Percentiles rank a stretch among this genome's conserved stretches.
phyloP scores from a whole-genome alignment of 2,888 invertebrate genomes.

The Polymixis lichenea region DNA sequence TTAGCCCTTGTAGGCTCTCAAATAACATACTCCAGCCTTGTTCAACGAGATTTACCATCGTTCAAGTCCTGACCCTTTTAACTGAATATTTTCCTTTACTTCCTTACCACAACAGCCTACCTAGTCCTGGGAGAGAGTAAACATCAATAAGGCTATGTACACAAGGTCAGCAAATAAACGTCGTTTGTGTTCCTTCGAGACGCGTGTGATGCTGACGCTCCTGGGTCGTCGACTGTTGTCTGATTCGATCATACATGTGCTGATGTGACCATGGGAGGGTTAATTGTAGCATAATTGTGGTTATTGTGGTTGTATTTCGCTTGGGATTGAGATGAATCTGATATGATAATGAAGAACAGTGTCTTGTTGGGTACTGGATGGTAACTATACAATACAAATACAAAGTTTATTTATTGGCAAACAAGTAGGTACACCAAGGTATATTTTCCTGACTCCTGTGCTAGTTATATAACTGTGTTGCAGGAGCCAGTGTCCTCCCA shows the following conservation, averaged over 20 bases:
- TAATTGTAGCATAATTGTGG: slow-evolving; percentile 28
- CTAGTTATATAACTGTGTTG: too few species aligned
- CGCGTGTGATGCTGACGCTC: slow-evolving; percentile 7
- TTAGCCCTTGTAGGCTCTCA: neutral
- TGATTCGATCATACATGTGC: slow-evolving; percentile 28
- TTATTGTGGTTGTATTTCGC: slow-evolving; percentile 1
- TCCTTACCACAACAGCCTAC: neutral
- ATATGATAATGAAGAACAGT: neutral
- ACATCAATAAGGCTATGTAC: slow-evolving; percentile 13
- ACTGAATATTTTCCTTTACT: slow-evolving; percentile 18
- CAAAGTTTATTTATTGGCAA: too few species aligned
- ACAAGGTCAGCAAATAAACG: slow-evolving; percentile 43
- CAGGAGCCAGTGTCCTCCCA: too few species aligned
- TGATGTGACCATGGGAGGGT: slow-evolving; percentile 16
- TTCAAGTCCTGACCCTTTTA: slow-evolving; percentile 5
- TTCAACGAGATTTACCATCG: neutral
- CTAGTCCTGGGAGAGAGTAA: slow-evolving; percentile 6
- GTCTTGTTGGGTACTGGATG: neutral
- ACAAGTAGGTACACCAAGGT: too few species aligned
- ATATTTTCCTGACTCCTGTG: too few species aligned
- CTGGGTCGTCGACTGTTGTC: neutral
- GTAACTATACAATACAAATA: too few species aligned
- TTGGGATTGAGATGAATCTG: slow-evolving; percentile 6
- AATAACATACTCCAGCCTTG: neutral
- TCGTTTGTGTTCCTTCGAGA: slow-evolving; percentile 36